Conservation (phyloP, 2,888 invertebrate genomes). For the Leptinotarsa tumamoca region DNA sequence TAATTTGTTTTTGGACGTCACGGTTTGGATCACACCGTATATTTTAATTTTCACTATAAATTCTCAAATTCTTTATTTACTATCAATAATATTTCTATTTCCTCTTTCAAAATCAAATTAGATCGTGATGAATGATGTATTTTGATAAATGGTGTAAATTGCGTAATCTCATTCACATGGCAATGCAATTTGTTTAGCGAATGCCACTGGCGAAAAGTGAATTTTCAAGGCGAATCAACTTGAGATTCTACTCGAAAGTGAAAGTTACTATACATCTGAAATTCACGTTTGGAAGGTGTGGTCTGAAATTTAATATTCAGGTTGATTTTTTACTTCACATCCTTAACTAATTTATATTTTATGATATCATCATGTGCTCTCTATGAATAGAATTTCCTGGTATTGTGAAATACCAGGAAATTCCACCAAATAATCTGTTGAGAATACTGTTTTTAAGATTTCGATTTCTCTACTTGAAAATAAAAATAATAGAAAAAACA, state of each 20-base stretch:
- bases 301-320: constrained; percentile 25
- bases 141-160: neutral
- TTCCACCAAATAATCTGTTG: too few relatives aligned
- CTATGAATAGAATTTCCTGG: neutral
- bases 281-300: constrained; percentile 35
- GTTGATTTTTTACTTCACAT: constrained; percentile 21
- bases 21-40: too few relatives aligned
- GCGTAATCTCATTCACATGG: neutral
- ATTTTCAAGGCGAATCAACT: constrained; percentile 39
- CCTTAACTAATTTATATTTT: constrained; percentile 64
- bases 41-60: too few relatives aligned
- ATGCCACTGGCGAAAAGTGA: constrained; percentile 22
- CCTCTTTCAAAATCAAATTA: neutral
- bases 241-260: constrained; percentile 33
- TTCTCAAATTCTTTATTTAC: too few relatives aligned
- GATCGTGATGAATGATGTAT: too few relatives aligned
- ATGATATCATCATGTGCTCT: constrained; percentile 9
- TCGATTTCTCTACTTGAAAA: too few relatives aligned
- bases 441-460: too few relatives aligned
- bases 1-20: too few relatives aligned
- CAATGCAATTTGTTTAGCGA: constrained; percentile 1
- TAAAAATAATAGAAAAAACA: too few relatives aligned
- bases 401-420: neutral
- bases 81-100: neutral
- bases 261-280: constrained; percentile 34